Percentiles rank a stretch among this genome's conserved stretches.
Evolutionary conservation across 2,113 vertebrate species (phyloP).

Genomic region (Orcinus orca): DNA sequence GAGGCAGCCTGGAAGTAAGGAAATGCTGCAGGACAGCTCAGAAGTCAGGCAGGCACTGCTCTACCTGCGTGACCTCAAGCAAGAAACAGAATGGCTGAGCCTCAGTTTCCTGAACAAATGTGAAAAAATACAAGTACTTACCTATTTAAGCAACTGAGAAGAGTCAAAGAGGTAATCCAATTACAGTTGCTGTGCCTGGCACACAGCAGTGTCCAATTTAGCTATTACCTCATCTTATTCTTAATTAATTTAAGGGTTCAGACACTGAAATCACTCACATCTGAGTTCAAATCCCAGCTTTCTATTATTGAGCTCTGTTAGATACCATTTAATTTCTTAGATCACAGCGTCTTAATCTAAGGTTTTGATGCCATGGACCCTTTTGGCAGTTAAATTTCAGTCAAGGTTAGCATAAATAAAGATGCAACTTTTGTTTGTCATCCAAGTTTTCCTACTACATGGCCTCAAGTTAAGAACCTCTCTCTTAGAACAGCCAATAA

Average conservation of each 20-base stretch:
- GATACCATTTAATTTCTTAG: not conserved
- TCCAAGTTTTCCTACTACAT: not conserved
- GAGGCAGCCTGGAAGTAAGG: not conserved
- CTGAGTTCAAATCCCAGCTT: not conserved
- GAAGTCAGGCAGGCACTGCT: not conserved
- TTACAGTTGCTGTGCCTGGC: not conserved
- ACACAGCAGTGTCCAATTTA: not conserved
- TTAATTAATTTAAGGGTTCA: not conserved
- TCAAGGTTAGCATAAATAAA: not conserved
- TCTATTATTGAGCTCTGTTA: not conserved
- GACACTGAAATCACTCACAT: not conserved
- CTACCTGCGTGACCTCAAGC: not conserved
- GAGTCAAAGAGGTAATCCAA: not conserved
- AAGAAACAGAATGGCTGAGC: not conserved
- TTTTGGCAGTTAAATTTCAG: not conserved
- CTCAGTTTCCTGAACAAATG: constrained; percentile 41
- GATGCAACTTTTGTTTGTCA: not conserved
- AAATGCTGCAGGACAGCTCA: not conserved
- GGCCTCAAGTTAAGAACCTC: not conserved
- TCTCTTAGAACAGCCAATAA: constrained; percentile 22
- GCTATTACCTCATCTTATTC: not conserved
- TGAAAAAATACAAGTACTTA: constrained; percentile 11
- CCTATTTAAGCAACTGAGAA: not conserved
- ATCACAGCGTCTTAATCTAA: not conserved
- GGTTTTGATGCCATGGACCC: not conserved